These are phyloP conservation scores for Oscheius sp. DNA, from an alignment of 1,140 invertebrate genomes.

Conservation along the genomic window DNA sequence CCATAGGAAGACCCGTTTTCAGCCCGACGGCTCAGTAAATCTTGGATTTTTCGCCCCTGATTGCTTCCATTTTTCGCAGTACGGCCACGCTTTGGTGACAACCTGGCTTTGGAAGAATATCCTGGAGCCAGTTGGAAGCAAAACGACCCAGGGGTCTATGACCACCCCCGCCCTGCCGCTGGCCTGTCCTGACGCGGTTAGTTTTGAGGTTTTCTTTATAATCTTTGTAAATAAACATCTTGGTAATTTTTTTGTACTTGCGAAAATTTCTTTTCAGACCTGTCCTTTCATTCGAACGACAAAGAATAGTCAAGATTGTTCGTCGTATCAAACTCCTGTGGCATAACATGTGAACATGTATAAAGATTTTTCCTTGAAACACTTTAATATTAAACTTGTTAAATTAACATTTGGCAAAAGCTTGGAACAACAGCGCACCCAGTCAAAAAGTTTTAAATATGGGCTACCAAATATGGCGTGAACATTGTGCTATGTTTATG, in stretches of 20 bases:
- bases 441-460: no score
- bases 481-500: no score
- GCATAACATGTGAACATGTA: background rate
- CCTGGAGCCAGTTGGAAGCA: conserved; percentile 68
- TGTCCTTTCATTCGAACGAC: conserved; percentile 42
- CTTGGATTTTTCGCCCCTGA: conserved; percentile 69
- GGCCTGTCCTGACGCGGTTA: conserved; percentile 37
- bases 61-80: conserved; percentile 74
- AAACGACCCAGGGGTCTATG: conserved; percentile 41
- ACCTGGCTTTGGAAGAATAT: conserved; percentile 76
- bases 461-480: no score
- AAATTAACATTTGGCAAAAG: no score
- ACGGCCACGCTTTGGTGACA: conserved; percentile 68
- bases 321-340: conserved; percentile 6
- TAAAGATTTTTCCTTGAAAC: no score
- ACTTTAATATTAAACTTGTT: no score
- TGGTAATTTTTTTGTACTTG: no score
- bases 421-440: no score
- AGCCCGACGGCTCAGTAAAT: conserved; percentile 64
- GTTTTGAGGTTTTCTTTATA: background rate
- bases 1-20: no score
- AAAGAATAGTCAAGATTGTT: conserved; percentile 33
- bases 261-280: conserved; percentile 21
- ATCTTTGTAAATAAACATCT: no score
- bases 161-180: conserved; percentile 23